A percentile compares a stretch with the other conserved stretches of the same genome.
These are phyloP conservation scores for Drosophila santomea DNA, from an alignment of 1,140 invertebrate species.

Conservation along the genomic window DNA sequence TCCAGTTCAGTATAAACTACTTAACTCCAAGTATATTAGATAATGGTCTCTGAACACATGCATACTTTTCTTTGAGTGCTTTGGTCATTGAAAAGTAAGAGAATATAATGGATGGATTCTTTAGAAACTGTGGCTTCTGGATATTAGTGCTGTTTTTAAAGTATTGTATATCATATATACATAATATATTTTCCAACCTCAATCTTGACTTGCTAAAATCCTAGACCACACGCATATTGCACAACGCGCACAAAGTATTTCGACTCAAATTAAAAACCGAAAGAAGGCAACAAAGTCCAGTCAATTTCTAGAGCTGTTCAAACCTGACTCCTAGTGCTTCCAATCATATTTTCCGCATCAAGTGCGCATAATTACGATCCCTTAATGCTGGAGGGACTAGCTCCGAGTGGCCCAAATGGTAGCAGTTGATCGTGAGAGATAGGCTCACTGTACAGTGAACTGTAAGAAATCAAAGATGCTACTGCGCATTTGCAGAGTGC, in stretches of 20 bases:
- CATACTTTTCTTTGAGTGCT: too few species aligned
- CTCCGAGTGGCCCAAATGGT: conserved; percentile 19
- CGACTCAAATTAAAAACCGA: neutral
- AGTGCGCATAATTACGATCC: conserved; percentile 57
- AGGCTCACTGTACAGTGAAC: conserved; percentile 58
- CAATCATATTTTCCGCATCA: conserved; percentile 64
- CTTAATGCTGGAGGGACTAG: conserved; percentile 42
- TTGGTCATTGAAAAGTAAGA: too few species aligned
- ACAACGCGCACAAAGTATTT: conserved; percentile 24
- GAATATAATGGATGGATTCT: too few species aligned
- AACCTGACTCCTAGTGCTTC: conserved; percentile 39
- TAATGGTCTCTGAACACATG: too few species aligned
- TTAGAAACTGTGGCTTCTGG: too few species aligned
- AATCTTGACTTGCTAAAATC: neutral
- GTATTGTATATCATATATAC: neutral
- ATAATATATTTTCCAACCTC: neutral
- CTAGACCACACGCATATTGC: conserved; percentile 66
- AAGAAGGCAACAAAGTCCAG: neutral
- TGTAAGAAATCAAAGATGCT: conserved; percentile 80
- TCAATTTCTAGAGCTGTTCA: neutral
- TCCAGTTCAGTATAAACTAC: too few species aligned
- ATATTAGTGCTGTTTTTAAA: too few species aligned
- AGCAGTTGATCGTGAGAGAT: conserved; percentile 28
- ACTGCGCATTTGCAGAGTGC: conserved; percentile 65
- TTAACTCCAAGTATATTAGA: too few species aligned